Evolutionary conservation across 2,113 vertebrate genomes (phyloP), one percentile per base, ranked within the genome.

Genomic region (Recurvirostra avosetta): DNA sequence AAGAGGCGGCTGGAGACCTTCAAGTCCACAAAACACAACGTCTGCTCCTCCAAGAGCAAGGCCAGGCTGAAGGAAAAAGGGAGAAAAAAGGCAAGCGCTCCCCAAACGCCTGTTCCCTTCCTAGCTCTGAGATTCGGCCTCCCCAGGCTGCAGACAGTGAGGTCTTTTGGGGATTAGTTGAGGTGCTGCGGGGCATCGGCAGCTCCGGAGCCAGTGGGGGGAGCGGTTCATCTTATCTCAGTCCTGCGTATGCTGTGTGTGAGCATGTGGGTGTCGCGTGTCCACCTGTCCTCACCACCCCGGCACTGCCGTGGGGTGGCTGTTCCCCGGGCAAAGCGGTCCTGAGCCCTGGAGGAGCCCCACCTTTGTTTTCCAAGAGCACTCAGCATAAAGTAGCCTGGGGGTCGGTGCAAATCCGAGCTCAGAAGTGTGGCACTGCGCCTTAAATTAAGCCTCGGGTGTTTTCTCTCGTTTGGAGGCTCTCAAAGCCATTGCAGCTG

Each of bases 1-100:
- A 99, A 98, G 98, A 98, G 98, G 85, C 98, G 99, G 23, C 98
- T 99, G 92, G 99, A 99, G 96, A 99, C 99, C 49, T 99, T 99
- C 94, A 99, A 99, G 82, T 99, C 99, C 92, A 99, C 98, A 65
- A 98, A 99, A 89, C 98, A 99, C 93, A 98, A 98, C 6, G 75
- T 97, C 86, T 98, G 98, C 92, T 95, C 98, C 77, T 97, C 98
- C 97, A 99, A 99, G 95, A 98, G 86, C 97, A 98, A 98, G 93
- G 97, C 97, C 45, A 97, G 99, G 21, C 98, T 98, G 96, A 99
- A 99, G 96, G 99, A 99, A 96, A 98, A 99, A 16, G 98, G 98
- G 96, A 98, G 98, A 86, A 99, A 99, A 97, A 99, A 99, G 99
- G 99, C 97, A 97, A 40, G 98, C 49, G 13, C 30, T 95, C 70